Percentiles rank a stretch among this genome's conserved stretches.
These are phyloP conservation scores for Orthonevra nobilis DNA, from an alignment of 2,888 invertebrate species.

Conservation along the genomic window DNA sequence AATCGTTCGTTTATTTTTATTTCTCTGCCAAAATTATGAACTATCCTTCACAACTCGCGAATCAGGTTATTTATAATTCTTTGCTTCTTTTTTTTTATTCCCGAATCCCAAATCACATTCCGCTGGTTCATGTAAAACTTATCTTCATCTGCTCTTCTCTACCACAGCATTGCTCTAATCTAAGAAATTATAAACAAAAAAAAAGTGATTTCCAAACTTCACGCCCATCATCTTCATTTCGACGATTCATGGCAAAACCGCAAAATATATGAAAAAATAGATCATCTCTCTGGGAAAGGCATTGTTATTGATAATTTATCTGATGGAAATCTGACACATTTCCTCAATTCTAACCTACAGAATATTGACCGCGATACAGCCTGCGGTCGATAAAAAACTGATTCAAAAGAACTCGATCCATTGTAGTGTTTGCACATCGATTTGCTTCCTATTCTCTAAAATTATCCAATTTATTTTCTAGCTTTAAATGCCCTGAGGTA, in stretches of 20 bases:
- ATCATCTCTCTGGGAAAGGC: constrained; percentile 18
- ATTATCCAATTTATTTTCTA: constrained; percentile 46
- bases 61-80: too few species aligned
- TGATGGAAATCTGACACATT: constrained; percentile 57
- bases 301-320: constrained; percentile 53
- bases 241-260: background rate
- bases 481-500: background rate
- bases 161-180: constrained; percentile 14
- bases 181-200: constrained; percentile 7
- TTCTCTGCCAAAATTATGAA: too few species aligned
- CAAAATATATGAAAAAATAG: background rate
- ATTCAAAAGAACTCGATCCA: constrained; percentile 3
- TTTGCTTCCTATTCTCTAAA: constrained; percentile 40
- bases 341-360: constrained; percentile 17
- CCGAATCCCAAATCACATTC: constrained; percentile 7
- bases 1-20: too few species aligned
- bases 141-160: constrained; percentile 20
- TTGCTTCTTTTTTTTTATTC: background rate
- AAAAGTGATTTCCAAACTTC: constrained; percentile 14
- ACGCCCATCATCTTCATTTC: constrained; percentile 16
- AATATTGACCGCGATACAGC: constrained; percentile 50
- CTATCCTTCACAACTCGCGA: too few species aligned
- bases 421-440: constrained; percentile 27
- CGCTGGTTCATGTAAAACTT: constrained; percentile 1
- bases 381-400: constrained; percentile 50